Conservation (phyloP, 2,113 vertebrate genomes). For the Furnarius figulus region DNA sequence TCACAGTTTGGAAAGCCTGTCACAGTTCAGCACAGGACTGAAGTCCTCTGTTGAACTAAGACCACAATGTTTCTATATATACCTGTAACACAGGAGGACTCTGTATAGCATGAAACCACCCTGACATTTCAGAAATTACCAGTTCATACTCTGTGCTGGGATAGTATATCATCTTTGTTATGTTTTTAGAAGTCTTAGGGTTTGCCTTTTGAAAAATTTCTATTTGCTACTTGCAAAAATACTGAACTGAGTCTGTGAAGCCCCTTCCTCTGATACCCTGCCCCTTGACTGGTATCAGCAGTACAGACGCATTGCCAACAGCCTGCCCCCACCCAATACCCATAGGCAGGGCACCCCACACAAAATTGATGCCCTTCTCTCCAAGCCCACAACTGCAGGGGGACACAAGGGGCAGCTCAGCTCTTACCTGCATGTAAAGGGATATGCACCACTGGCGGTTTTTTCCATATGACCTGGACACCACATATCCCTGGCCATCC, state of each 20-base stretch:
- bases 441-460: background rate
- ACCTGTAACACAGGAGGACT: background rate
- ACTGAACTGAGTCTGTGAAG: background rate
- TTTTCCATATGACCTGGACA: background rate
- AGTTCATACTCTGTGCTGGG: background rate
- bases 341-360: too few relatives aligned
- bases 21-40: background rate
- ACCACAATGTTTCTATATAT: background rate
- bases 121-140: background rate
- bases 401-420: accelerated
- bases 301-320: background rate
- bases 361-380: background rate
- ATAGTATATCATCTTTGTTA: background rate
- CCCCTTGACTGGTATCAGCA: accelerated
- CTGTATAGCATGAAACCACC: background rate
- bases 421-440: background rate
- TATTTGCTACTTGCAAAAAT: background rate
- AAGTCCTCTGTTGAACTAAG: background rate
- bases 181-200: background rate
- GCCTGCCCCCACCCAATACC: accelerated
- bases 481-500: background rate
- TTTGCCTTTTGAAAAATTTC: background rate
- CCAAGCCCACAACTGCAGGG: too few relatives aligned
- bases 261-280: background rate
- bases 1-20: background rate